Percentiles rank a stretch among this genome's conserved stretches.
Evolutionary conservation across 92 coral and sea anemone genomes (phyloP).

Genomic region (Palythoa caribaeorum): DNA sequence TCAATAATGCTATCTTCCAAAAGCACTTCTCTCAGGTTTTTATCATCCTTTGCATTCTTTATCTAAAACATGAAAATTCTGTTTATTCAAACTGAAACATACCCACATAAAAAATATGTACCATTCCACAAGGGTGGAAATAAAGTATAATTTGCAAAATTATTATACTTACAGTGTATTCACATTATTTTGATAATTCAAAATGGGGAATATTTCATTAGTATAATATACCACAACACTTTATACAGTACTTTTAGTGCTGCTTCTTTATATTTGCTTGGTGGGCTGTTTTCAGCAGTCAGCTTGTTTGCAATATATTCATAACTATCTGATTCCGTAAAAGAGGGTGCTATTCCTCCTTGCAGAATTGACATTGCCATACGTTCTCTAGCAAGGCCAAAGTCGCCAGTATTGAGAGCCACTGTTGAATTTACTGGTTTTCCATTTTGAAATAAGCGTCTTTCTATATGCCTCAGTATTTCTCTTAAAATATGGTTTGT

Average conservation of each 20-base stretch:
- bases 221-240: neutral
- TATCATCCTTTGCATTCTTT: neutral
- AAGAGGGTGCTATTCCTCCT: conserved; percentile 49
- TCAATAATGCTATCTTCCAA: neutral
- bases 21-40: neutral
- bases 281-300: conserved; percentile 16
- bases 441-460: conserved; percentile 33
- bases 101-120: neutral
- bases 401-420: conserved; percentile 29
- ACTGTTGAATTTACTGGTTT: conserved; percentile 41
- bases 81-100: neutral
- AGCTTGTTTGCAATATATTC: conserved; percentile 39
- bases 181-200: neutral
- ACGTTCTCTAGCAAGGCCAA: conserved; percentile 28
- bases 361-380: conserved; percentile 42
- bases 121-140: neutral
- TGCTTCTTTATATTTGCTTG: conserved; percentile 33
- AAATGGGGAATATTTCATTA: conserved; percentile 22
- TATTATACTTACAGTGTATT: neutral
- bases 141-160: neutral
- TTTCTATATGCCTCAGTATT: conserved; percentile 37
- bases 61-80: neutral
- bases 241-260: conserved; percentile 19
- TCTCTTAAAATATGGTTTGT: conserved; percentile 3
- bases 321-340: conserved; percentile 18